Conservation (phyloP, 2,113 vertebrate genomes). For the Ailurus styani region DNA sequence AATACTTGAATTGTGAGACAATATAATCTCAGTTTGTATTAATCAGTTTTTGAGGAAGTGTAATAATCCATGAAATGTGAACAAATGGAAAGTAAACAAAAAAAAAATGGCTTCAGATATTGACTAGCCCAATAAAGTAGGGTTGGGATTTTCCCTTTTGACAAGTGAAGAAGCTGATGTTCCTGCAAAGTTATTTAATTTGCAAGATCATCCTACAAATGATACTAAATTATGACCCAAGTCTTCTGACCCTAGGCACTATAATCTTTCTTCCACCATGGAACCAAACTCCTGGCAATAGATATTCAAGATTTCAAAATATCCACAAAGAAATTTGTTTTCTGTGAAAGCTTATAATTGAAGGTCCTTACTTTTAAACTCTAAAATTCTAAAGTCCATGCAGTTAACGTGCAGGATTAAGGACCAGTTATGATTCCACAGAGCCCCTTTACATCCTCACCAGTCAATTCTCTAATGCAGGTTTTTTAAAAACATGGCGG, state of each 20-base stretch:
- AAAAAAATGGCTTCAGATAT: neutral
- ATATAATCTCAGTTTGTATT: conserved; percentile 57
- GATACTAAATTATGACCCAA: neutral
- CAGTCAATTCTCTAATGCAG: neutral
- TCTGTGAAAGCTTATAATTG: neutral
- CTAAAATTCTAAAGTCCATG: neutral
- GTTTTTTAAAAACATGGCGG: neutral
- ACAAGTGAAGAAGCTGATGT: neutral
- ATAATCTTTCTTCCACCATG: neutral
- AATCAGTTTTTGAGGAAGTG: conserved; percentile 59
- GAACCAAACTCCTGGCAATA: neutral
- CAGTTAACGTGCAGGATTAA: neutral
- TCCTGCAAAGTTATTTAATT: neutral
- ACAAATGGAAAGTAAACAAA: conserved; percentile 69
- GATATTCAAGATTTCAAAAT: neutral
- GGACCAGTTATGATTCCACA: neutral
- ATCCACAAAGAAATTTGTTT: neutral
- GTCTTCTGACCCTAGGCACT: neutral
- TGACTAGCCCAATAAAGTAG: neutral
- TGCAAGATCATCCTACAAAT: neutral
- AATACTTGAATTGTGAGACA: conserved; percentile 61
- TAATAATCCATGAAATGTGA: conserved; percentile 81
- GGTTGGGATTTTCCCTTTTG: neutral
- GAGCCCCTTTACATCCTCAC: neutral
- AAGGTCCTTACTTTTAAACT: neutral